These are phyloP conservation scores for Rhinella marina DNA, from an alignment of 2,797 vertebrate species.

Conservation along the genomic window DNA sequence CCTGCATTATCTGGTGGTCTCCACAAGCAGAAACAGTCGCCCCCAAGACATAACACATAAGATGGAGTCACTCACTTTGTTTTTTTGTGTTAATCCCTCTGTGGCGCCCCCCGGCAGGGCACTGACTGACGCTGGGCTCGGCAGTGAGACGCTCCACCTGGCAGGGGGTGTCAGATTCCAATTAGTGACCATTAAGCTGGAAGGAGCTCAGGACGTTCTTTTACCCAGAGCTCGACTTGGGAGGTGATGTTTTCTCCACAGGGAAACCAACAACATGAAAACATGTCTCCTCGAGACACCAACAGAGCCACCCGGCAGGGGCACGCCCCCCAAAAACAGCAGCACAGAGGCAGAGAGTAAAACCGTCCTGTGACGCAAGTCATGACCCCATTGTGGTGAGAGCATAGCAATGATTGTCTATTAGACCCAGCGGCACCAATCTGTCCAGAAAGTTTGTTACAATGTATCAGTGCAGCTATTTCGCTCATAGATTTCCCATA, in stretches of 20 bases:
- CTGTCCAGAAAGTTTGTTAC: not conserved
- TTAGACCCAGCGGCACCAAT: not conserved
- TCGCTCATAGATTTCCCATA: too few relatives aligned
- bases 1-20: too few relatives aligned
- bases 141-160: conserved; percentile 8
- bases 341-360: not conserved
- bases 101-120: not conserved
- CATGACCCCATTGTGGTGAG: too few relatives aligned
- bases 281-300: not conserved
- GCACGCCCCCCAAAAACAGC: not conserved
- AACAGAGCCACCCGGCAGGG: not conserved
- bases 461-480: not conserved
- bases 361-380: not conserved
- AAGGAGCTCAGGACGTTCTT: conserved; percentile 1
- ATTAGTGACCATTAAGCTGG: conserved; percentile 21
- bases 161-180: conserved; percentile 20
- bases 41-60: too few relatives aligned
- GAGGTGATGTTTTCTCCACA: conserved; percentile 12
- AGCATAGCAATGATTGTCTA: not conserved
- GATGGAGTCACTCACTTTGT: not conserved
- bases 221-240: conserved; percentile 13
- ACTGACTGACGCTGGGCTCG: not conserved
- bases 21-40: too few relatives aligned
- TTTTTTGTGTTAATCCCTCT: not conserved
- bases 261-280: conserved; percentile 10